A percentile compares a stretch with the other conserved stretches of the same genome.
Conservation (phyloP, 2,113 vertebrate species). For the Chelonoidis abingdonii region DNA sequence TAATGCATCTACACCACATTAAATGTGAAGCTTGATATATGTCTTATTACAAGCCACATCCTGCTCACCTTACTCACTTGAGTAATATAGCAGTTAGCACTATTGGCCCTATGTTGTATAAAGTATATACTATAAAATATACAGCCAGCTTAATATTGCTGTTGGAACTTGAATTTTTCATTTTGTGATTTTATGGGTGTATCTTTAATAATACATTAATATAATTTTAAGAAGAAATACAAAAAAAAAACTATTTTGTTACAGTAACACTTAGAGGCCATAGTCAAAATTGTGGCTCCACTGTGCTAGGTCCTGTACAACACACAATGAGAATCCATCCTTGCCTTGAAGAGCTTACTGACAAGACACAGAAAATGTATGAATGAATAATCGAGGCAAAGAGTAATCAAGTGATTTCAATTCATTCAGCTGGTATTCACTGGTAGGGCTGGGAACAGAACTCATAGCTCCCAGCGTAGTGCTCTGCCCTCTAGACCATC, state of each 20-base stretch:
- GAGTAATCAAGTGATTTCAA: background rate
- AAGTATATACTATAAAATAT: background rate
- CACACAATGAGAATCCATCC: background rate
- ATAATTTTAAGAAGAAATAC: background rate
- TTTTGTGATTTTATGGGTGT: too few species aligned
- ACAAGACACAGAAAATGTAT: background rate
- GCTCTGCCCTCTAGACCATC: background rate
- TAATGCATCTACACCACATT: fast-evolving
- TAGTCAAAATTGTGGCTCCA: background rate
- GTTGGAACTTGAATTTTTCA: too few species aligned
- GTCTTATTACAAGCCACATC: background rate
- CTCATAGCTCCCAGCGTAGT: background rate
- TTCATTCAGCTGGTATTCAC: background rate
- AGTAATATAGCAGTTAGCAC: background rate
- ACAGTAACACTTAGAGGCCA: background rate
- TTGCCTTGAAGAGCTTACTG: background rate
- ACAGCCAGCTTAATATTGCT: too few species aligned
- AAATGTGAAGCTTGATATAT: fast-evolving
- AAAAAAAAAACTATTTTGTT: background rate
- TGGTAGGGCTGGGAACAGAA: background rate
- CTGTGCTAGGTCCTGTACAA: background rate
- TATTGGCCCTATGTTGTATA: background rate
- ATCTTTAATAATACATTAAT: too few species aligned
- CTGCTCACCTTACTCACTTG: background rate
- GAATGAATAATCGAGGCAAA: background rate